These are phyloP conservation scores for Pseudorasbora parva DNA, from an alignment of 2,113 vertebrate genomes.

Conservation along the genomic window DNA sequence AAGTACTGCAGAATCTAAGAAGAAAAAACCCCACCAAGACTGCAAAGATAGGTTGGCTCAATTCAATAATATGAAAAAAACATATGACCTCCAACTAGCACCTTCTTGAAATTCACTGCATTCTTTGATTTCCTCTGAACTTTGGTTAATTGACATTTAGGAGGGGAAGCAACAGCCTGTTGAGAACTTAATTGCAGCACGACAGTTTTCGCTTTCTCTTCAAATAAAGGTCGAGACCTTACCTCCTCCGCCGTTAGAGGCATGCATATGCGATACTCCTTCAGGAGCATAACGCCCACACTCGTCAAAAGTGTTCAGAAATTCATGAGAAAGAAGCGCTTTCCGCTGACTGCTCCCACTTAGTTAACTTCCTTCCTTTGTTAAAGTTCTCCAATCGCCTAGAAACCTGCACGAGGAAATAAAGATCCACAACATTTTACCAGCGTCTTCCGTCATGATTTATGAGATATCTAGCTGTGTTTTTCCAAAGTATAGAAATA, in stretches of 20 bases:
- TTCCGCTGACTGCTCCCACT: slow-evolving; percentile 46
- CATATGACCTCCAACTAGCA: slow-evolving; percentile 29
- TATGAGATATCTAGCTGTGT: neutral
- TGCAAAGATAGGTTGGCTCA: slow-evolving; percentile 18
- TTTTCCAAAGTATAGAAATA: neutral
- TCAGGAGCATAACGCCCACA: slow-evolving; percentile 79
- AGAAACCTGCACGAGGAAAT: neutral
- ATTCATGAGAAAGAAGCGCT: slow-evolving; percentile 47
- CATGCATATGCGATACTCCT: slow-evolving; percentile 88
- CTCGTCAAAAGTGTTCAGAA: slow-evolving; percentile 40
- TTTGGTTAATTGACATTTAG: slow-evolving; percentile 51
- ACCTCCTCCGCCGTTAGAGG: slow-evolving; percentile 86
- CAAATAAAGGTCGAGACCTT: slow-evolving; percentile 59
- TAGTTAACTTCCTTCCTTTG: slow-evolving; percentile 40
- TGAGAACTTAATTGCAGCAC: slow-evolving; percentile 47
- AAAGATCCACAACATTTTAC: neutral
- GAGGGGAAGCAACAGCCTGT: slow-evolving; percentile 43
- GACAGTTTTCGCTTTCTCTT: slow-evolving; percentile 47
- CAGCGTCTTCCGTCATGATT: neutral
- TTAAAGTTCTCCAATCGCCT: slow-evolving; percentile 16
- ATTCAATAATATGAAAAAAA: neutral
- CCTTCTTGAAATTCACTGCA: slow-evolving; percentile 34
- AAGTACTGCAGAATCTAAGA: neutral
- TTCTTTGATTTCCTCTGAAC: slow-evolving; percentile 44
- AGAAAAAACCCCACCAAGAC: neutral